Percentiles rank a stretch among this genome's conserved stretches.
Conservation (phyloP, 2,888 invertebrate genomes). For the Acanthoscelides obtectus region DNA sequence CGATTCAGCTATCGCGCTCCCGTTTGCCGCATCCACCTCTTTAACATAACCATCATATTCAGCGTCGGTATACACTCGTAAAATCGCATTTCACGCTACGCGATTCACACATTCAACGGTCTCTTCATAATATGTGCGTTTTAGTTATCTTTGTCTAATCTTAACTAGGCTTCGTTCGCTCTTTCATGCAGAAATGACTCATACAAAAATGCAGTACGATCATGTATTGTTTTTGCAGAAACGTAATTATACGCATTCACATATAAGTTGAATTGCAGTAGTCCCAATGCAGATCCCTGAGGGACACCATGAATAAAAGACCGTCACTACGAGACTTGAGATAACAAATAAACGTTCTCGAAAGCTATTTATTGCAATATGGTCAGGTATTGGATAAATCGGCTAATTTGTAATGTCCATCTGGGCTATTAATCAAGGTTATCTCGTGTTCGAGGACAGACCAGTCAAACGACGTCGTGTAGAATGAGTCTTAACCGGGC, state of each 20-base stretch:
- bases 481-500: neutral
- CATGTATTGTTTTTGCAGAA: too few relatives aligned
- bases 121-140: neutral
- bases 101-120: constrained; percentile 17
- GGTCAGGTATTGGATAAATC: neutral
- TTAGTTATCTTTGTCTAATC: neutral
- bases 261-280: too few relatives aligned
- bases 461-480: neutral
- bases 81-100: constrained; percentile 24
- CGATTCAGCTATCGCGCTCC: constrained; percentile 19
- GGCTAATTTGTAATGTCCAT: neutral
- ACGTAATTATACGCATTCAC: too few relatives aligned
- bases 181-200: neutral
- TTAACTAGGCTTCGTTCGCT: neutral
- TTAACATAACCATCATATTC: neutral
- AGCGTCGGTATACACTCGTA: neutral
- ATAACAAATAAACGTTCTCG: neutral
- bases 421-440: neutral
- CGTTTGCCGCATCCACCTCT: too few relatives aligned
- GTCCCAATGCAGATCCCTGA: too few relatives aligned
- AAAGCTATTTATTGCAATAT: neutral
- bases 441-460: neutral
- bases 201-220: too few relatives aligned
- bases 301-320: too few relatives aligned
- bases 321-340: too few relatives aligned